Evolutionary conservation across 2,113 vertebrate genomes (phyloP).

Genomic region (Gopherus flavomarginatus): DNA sequence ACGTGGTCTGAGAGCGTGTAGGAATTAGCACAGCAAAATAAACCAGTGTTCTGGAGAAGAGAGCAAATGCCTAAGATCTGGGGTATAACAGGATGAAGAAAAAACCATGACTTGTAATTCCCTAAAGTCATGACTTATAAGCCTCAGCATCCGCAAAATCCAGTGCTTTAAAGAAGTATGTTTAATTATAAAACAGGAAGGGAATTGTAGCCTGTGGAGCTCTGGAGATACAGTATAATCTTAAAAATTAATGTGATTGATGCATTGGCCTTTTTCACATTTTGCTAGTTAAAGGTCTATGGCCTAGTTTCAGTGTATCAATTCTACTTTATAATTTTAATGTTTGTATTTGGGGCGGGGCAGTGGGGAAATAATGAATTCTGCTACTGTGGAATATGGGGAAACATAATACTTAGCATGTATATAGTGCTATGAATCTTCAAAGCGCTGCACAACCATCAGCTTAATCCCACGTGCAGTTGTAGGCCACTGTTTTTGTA

Average conservation of each 20-base stretch:
- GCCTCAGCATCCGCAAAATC: background rate
- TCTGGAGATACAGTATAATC: background rate
- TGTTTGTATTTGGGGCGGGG: background rate
- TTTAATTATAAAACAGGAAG: background rate
- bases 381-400: background rate
- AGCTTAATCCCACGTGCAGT: background rate
- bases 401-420: background rate
- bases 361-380: background rate
- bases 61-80: background rate
- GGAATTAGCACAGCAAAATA: background rate
- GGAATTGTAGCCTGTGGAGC: background rate
- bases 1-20: background rate
- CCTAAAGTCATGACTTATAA: background rate
- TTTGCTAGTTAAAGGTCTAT: background rate
- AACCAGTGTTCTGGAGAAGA: background rate
- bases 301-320: background rate
- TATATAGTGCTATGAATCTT: background rate
- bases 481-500: background rate
- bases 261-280: background rate
- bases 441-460: background rate
- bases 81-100: background rate
- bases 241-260: background rate
- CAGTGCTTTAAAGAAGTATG: background rate
- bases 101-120: background rate
- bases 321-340: background rate